Conservation (phyloP, 2,888 invertebrate species). For the Leptarthrus brevirostris region DNA sequence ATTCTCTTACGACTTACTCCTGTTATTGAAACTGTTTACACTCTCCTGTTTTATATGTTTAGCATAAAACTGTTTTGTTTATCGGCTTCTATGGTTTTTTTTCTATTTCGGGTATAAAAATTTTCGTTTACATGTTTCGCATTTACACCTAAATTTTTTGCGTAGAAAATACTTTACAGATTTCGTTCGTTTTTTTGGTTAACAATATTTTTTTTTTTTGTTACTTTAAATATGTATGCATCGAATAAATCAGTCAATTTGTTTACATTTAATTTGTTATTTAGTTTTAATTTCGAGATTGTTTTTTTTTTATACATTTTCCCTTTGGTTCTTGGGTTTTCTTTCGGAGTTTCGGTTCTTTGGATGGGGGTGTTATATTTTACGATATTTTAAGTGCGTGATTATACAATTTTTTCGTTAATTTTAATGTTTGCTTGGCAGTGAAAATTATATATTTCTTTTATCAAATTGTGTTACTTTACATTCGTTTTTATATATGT, state of each 20-base stretch:
- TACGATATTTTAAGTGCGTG: slow-evolving; percentile 12
- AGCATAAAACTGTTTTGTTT: slow-evolving; percentile 22
- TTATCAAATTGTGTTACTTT: slow-evolving; percentile 19
- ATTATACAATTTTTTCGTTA: too few relatives aligned
- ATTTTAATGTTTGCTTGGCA: slow-evolving; percentile 27
- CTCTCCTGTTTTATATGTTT: slow-evolving; percentile 1
- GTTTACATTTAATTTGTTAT: not conserved
- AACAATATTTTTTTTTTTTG: slow-evolving; percentile 17
- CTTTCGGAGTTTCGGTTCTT: slow-evolving; percentile 16
- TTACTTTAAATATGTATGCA: not conserved
- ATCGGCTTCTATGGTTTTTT: slow-evolving; percentile 33
- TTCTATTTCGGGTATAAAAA: slow-evolving; percentile 45
- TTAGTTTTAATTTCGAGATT: slow-evolving; percentile 18
- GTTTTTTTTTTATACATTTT: slow-evolving; percentile 11
- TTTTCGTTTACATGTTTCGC: slow-evolving; percentile 27
- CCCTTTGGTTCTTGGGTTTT: slow-evolving; percentile 4
- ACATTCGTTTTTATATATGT: slow-evolving; percentile 19
- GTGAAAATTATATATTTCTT: slow-evolving; percentile 19
- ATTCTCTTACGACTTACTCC: not conserved
- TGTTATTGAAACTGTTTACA: slow-evolving; percentile 14
- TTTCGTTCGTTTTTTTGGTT: slow-evolving; percentile 12
- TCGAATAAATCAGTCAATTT: slow-evolving; percentile 44
- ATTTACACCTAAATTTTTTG: slow-evolving; percentile 31
- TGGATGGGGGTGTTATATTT: slow-evolving; percentile 41
- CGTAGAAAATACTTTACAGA: slow-evolving; percentile 44